Base-by-base conservation (phyloP, 2,113 vertebrate species). In the Panurus biarmicus region DNA sequence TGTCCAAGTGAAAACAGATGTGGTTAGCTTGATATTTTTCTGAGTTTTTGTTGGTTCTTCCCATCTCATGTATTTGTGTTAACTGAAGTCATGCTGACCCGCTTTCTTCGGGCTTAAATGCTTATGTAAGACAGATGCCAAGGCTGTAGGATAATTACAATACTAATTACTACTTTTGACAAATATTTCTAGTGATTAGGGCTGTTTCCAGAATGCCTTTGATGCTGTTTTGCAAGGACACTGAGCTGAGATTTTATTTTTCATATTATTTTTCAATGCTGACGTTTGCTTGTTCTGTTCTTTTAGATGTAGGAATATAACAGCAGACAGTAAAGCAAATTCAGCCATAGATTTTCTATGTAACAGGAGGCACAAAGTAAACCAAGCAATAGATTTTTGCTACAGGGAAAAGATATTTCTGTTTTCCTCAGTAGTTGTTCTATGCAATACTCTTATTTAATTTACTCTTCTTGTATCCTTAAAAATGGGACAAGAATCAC, bases 91-190 rank as follows among this genome's bases (percentile, higher is more conserved):
- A 62, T 17, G 45, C 21, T 87, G 91, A 91, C 91, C 89, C 65
- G 69, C 58, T 96, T 95, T 93, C 40, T 62, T 85, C 38, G 23
- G 29, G 58, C 44, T 93, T 85, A 91, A 87, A 80, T 79, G 29
- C n/a, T 91, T 89, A 80, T 66, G 33, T 82, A 83, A 95, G 47
- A 50, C 33, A 93, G 81, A 87, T 93, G 51, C 71, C 44, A 87
- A 73, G 64, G 75, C 87, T 91, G 47, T 60, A 76, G 71, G 78
- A 71, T 95, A 91, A 93, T 94, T 95, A 80, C 77, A 85, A 31
- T 83, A 62, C 85, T 94, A 95, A 92, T 96, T 92, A 70, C 38
- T 87, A 58, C 17, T 80, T 94, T 85, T 94, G 85, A 92, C 64
- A 36, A 88, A 51, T 58, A 90, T 91, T 92, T 82, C 54, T 89